Evolutionary conservation across 2,888 invertebrate species (phyloP).

Genomic region (Acronicta leporina): DNA sequence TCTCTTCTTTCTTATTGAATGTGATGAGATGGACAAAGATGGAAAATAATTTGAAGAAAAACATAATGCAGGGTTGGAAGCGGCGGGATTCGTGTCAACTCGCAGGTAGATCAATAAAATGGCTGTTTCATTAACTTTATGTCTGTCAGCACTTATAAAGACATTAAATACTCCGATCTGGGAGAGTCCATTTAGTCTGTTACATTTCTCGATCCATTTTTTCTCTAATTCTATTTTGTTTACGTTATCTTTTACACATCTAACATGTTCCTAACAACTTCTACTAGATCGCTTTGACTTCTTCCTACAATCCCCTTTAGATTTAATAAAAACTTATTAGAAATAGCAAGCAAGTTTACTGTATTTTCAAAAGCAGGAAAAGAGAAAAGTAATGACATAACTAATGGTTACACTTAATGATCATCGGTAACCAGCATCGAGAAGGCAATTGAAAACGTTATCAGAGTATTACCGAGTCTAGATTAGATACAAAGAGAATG

Average conservation of each 20-base stretch:
- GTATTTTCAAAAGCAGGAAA: constrained; percentile 41
- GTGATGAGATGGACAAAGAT: constrained; percentile 61
- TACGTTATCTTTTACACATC: constrained; percentile 64
- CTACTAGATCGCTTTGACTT: constrained; percentile 32
- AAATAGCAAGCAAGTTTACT: constrained; percentile 31
- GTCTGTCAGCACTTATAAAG: constrained; percentile 87
- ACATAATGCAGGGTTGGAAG: constrained; percentile 84
- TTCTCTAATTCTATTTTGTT: constrained; percentile 58
- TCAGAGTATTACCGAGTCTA: constrained; percentile 65
- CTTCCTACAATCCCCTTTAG: constrained; percentile 16
- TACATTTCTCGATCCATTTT: constrained; percentile 60
- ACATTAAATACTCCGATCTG: constrained; percentile 82
- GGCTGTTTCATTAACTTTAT: constrained; percentile 84
- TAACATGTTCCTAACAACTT: constrained; percentile 35
- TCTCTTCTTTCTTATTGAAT: constrained; percentile 58
- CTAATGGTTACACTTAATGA: constrained; percentile 60
- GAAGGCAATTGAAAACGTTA: constrained; percentile 62
- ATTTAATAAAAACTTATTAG: constrained; percentile 19
- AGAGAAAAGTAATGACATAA: constrained; percentile 50
- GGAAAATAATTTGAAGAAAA: constrained; percentile 81
- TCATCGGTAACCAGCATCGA: constrained; percentile 55
- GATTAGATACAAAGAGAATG: constrained; percentile 69
- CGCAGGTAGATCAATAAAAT: constrained; percentile 88
- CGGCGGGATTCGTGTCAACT: constrained; percentile 80
- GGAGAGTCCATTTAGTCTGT: constrained; percentile 69